Conservation (phyloP, 1,140 invertebrate species). For the Olivierus martensii region DNA sequence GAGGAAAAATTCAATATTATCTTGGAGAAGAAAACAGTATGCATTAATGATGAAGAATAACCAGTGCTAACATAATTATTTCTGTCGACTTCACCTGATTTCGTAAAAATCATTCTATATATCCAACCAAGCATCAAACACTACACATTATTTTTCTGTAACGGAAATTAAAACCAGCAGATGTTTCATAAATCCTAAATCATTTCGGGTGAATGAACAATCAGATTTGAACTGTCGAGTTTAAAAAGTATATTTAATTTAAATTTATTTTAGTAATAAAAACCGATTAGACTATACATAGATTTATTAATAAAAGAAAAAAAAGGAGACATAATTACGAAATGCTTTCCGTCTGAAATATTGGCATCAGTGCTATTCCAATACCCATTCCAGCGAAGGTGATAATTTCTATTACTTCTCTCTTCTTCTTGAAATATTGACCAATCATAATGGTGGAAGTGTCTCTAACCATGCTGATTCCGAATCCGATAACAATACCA, state of each 20-base stretch:
- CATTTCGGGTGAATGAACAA: not conserved
- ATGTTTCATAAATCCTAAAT: not conserved
- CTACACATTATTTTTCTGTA: not conserved
- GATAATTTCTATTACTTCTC: slow-evolving; percentile 82
- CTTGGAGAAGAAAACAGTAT: too few species aligned
- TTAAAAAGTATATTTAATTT: too few species aligned
- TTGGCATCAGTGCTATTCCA: slow-evolving; percentile 70
- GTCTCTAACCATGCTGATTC: slow-evolving; percentile 66
- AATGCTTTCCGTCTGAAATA: slow-evolving; percentile 41
- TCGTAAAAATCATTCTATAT: not conserved
- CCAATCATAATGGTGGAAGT: slow-evolving; percentile 71
- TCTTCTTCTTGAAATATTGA: slow-evolving; percentile 70
- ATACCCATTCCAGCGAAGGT: slow-evolving; percentile 72
- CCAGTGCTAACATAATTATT: too few species aligned
- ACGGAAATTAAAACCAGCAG: not conserved
- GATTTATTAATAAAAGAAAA: too few species aligned
- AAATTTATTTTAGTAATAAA: too few species aligned
- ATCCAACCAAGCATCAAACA: not conserved
- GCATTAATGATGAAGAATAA: too few species aligned
- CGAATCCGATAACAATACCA: slow-evolving; percentile 58
- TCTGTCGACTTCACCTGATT: too few species aligned
- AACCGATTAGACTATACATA: too few species aligned
- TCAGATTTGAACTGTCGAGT: too few species aligned
- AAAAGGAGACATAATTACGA: too few species aligned
- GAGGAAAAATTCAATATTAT: too few species aligned